Base-by-base conservation (phyloP, 2,113 vertebrate species). In the Procapra przewalskii region DNA sequence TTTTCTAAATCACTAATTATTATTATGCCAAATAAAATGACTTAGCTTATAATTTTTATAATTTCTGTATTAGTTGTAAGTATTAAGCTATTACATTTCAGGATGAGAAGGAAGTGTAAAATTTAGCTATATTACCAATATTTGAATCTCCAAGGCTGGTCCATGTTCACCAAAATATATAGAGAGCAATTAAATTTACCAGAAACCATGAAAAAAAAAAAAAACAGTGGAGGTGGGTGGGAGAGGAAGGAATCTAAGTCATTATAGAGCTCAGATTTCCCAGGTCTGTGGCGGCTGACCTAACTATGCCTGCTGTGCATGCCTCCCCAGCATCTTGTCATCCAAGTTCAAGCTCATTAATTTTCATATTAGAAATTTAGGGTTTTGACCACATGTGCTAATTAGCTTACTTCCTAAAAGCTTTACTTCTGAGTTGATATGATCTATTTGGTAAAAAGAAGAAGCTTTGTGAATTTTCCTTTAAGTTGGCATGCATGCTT, bases 1-100 rank as follows among this genome's bases (percentile, higher is more conserved):
- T 88, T 96, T 92, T 91, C 67, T 95, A 85, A 95, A 54, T 85
- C 50, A 57, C 19, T 92, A 7, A 12, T 96, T 57, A 57, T 80
- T 90, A 88, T 89, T 90, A 79, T 33, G n/a, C 1, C 83, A 92
- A 85, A 25, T 59, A 64, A 62, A 50, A 91, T 90, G 23, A 87
- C 27, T 75, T 85, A 86, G 25, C 4, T 88, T 91, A 83, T 16
- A 75, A 13, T 79, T 81, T 93, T 84, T 92, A 43, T 85, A 60
- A 29, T 19, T 85, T 92, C 43, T 83, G 94, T 87, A 11, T 33
- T 50, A 50, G 25, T 25, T 88, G 2, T 88, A 96, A 92, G 11
- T 82, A 60, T 81, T 93, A 86, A 91, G 45, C 23, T 77, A 9
- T 88, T 90, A 77, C 29, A 92, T 60, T 90, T 98, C 40, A 85